Base-by-base conservation (phyloP, 1,140 invertebrate species). In the Luehdorfia chinensis region DNA sequence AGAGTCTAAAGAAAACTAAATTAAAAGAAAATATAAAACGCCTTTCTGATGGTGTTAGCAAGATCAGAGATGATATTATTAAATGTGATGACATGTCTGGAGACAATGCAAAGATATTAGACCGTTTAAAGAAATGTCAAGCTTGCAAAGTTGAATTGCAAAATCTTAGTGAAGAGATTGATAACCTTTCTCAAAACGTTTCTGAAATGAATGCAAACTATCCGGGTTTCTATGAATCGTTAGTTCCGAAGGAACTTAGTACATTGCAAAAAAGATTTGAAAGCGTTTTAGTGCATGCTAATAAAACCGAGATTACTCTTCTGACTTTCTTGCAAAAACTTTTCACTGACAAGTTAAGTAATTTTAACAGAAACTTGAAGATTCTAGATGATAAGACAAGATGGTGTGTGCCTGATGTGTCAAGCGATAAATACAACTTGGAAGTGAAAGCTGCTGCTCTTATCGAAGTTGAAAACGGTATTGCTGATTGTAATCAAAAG, bases 51-150 rank as follows among this genome's bases (percentile, higher is more conserved):
- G 84, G 87, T 37, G 89, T 96, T 0, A 92, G 91, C 13, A 92
- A 92, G 57, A 90, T 97, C 33, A 90, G 96, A 13, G 96, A 98
- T 72, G 90, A 93, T 33, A 90, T 97, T 0, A 93, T 96, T 6
- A 95, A 95, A 80, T 97, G 95, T 80, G 96, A 98, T 73, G 95
- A 97, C 81, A 90, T 96, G 65, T 94, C 94, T 7, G 96, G 96
- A 1, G 93, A 95, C 59, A 95, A 96, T 73, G 89, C 90, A 1
- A 94, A 95, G 70, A 93, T 97, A 43, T 84, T 97, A 21, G 90
- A 92, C 47, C 89, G 95, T 55, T 88, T 97, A 4, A 90, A 93
- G 51, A 92, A 92, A 56, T 93, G 93, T 65, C 90, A 92, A 58
- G 80, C 88, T n/a, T 70, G 95, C 7, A 93, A 93, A 74, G 87